phyloP scores from a whole-genome alignment of 2,888 invertebrate species.

The Tromatobia lineatoria region DNA sequence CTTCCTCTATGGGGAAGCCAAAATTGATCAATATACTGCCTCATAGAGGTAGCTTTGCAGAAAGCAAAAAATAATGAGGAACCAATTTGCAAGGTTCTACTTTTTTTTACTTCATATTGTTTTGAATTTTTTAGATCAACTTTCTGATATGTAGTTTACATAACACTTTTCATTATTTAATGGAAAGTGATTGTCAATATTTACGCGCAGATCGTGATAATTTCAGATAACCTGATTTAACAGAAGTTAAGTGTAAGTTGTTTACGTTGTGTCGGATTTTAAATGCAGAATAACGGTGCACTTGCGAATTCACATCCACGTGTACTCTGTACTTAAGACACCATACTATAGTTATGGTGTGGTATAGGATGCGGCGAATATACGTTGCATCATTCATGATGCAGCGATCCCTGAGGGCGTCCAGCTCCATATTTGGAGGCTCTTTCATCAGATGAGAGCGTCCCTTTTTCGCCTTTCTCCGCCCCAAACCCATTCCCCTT shows the following conservation, averaged over 20 bases:
- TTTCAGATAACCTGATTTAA: background rate
- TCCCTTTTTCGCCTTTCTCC: conserved; percentile 54
- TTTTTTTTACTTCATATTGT: too few relatives aligned
- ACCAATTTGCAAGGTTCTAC: too few relatives aligned
- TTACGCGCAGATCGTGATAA: background rate
- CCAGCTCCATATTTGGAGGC: conserved; percentile 64
- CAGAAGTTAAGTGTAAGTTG: background rate
- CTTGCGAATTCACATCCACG: conserved; percentile 74
- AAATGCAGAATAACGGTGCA: conserved; percentile 74
- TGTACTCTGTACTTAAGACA: background rate
- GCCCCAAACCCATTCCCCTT: conserved; percentile 18
- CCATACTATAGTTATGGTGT: background rate
- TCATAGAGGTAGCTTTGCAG: too few relatives aligned
- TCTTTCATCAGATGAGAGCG: conserved; percentile 60
- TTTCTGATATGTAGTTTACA: too few relatives aligned
- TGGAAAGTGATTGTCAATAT: background rate
- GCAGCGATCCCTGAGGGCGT: conserved; percentile 54
- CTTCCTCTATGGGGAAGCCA: too few relatives aligned
- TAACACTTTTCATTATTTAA: background rate
- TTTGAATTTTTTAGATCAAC: background rate
- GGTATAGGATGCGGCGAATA: conserved; percentile 32
- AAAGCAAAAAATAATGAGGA: too few relatives aligned
- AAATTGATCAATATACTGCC: too few relatives aligned
- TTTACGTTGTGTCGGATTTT: conserved; percentile 61
- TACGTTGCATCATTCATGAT: conserved; percentile 77